phyloP scores from a whole-genome alignment of 2,797 vertebrate species.

The Clamator glandarius region DNA sequence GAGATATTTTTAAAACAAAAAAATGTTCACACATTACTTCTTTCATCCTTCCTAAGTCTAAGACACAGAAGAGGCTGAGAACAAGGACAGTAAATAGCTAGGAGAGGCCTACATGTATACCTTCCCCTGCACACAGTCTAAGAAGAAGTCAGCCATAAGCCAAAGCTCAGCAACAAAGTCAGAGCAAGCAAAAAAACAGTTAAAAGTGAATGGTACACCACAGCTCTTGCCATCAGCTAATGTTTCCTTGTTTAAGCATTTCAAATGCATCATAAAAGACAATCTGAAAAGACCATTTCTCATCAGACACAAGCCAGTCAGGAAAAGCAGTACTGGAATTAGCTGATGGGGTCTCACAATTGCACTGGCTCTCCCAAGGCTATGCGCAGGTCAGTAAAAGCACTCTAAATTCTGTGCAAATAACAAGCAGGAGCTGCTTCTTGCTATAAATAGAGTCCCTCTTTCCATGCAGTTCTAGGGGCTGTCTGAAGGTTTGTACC shows the following conservation, averaged over 20 bases:
- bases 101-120: neutral
- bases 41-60: neutral
- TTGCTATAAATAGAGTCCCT: neutral
- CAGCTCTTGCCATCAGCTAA: neutral
- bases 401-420: neutral
- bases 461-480: neutral
- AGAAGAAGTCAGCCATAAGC: neutral
- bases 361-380: neutral
- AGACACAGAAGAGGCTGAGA: neutral
- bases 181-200: neutral
- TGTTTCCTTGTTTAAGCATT: neutral
- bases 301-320: neutral
- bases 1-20: neutral
- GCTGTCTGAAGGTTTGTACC: neutral
- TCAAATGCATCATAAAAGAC: neutral
- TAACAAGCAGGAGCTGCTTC: neutral
- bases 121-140: neutral
- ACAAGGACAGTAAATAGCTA: neutral
- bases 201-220: neutral
- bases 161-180: neutral
- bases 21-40: neutral
- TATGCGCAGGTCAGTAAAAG: neutral
- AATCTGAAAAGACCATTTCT: neutral
- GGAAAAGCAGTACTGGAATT: neutral
- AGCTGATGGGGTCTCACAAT: neutral